Conservation (phyloP, 1,140 invertebrate species). For the Coelopa frigida region DNA sequence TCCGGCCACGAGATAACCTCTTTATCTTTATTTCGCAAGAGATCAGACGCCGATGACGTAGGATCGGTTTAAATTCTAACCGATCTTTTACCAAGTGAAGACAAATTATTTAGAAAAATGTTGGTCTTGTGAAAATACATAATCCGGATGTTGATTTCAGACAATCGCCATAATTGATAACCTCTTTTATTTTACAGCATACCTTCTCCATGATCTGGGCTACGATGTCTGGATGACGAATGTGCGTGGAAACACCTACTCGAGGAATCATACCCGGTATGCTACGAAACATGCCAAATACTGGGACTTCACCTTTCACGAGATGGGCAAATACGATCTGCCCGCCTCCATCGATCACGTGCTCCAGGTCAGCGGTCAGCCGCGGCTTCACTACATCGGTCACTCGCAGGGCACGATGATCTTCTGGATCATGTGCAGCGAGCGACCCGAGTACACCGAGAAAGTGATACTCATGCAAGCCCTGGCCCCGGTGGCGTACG, state of each 20-base stretch:
- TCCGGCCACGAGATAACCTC: too few species aligned
- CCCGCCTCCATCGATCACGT: conserved; percentile 55
- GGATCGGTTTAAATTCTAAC: too few species aligned
- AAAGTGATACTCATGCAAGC: conserved; percentile 54
- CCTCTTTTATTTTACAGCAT: conserved; percentile 20
- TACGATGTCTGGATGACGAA: conserved; percentile 63
- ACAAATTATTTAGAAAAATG: too few species aligned
- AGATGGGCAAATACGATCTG: conserved; percentile 55
- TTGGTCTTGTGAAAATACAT: too few species aligned
- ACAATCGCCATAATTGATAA: too few species aligned
- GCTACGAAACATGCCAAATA: conserved; percentile 46
- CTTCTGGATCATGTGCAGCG: conserved; percentile 58
- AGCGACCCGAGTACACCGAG: conserved; percentile 58
- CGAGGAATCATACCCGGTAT: conserved; percentile 41
- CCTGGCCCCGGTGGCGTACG: conserved; percentile 54
- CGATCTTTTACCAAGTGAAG: too few species aligned
- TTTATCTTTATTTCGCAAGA: too few species aligned
- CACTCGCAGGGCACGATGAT: conserved; percentile 60
- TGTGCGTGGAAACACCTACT: conserved; percentile 40
- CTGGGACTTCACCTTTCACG: conserved; percentile 56
- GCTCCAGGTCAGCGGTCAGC: conserved; percentile 42
- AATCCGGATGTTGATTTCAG: too few species aligned
- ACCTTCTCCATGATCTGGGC: conserved; percentile 50
- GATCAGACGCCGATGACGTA: too few species aligned
- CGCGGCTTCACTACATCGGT: conserved; percentile 54